phyloP scores from a whole-genome alignment of 2,113 vertebrate species.

The Clarias batrachus region DNA sequence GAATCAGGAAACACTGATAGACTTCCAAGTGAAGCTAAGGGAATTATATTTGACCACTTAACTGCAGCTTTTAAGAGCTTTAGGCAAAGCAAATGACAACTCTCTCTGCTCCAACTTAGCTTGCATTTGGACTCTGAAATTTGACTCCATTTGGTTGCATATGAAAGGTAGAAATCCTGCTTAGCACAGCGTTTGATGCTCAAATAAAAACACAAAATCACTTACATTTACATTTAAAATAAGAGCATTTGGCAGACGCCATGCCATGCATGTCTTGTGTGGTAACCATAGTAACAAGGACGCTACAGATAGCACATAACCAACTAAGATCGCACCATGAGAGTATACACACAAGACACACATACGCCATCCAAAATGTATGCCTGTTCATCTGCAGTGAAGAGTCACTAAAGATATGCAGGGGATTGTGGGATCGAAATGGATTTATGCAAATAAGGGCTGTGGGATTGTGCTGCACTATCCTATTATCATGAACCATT shows the following conservation, averaged over 20 bases:
- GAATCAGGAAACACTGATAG: background rate
- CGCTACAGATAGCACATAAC: background rate
- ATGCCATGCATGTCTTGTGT: background rate
- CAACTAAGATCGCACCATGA: background rate
- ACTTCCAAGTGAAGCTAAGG: too few species aligned
- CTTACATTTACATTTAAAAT: slow-evolving; percentile 3
- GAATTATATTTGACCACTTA: background rate
- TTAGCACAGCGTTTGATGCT: background rate
- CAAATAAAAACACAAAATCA: background rate
- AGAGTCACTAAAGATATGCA: background rate
- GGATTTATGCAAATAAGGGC: background rate
- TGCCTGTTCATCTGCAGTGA: background rate
- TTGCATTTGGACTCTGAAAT: too few species aligned
- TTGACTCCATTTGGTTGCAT: background rate
- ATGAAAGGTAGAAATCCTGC: background rate
- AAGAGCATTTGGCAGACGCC: slow-evolving; percentile 5
- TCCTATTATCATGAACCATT: background rate
- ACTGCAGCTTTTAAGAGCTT: background rate
- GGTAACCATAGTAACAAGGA: background rate
- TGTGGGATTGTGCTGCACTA: background rate
- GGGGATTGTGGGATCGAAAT: background rate
- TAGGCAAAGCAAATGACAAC: background rate
- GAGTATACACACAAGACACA: background rate
- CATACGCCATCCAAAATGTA: background rate
- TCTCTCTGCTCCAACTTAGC: background rate